Evolutionary conservation across 2,113 vertebrate species (phyloP).

Genomic region (Tragelaphus imberbis): DNA sequence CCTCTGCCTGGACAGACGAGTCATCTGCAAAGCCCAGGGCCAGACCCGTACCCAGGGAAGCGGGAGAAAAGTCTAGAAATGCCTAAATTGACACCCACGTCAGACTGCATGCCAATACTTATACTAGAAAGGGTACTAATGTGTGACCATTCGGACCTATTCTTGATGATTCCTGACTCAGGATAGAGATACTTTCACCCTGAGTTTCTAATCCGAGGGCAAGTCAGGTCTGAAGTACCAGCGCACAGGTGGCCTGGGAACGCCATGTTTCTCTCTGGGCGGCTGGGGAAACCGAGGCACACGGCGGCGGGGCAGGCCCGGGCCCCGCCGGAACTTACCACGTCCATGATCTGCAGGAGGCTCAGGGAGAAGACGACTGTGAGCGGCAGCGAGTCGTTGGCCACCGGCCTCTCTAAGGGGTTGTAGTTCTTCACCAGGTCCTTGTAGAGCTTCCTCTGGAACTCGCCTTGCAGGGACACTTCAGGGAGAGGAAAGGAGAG

Average conservation of each 20-base stretch:
- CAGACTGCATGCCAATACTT: background rate
- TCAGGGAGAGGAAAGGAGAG: background rate
- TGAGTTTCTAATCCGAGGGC: background rate
- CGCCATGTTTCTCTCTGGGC: background rate
- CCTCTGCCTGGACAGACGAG: background rate
- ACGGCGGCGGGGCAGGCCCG: background rate
- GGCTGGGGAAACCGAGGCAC: background rate
- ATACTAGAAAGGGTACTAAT: background rate
- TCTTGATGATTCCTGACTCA: background rate
- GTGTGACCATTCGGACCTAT: background rate
- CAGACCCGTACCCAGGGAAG: background rate
- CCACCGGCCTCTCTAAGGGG: constrained; percentile 89
- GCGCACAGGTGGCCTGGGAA: constrained; percentile 1
- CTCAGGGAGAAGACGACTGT: constrained; percentile 90
- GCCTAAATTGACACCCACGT: background rate
- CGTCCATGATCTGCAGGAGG: constrained; percentile 97
- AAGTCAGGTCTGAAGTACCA: background rate
- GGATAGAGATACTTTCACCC: background rate
- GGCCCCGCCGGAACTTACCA: constrained; percentile 82
- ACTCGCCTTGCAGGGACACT: constrained; percentile 92
- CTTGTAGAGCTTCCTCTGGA: constrained; percentile 88
- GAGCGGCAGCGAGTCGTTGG: constrained; percentile 90
- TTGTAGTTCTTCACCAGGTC: constrained; percentile 89
- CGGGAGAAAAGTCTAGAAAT: background rate
- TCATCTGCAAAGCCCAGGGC: background rate